Base-by-base conservation (phyloP, 2,888 invertebrate species). In the Drepana falcataria region DNA sequence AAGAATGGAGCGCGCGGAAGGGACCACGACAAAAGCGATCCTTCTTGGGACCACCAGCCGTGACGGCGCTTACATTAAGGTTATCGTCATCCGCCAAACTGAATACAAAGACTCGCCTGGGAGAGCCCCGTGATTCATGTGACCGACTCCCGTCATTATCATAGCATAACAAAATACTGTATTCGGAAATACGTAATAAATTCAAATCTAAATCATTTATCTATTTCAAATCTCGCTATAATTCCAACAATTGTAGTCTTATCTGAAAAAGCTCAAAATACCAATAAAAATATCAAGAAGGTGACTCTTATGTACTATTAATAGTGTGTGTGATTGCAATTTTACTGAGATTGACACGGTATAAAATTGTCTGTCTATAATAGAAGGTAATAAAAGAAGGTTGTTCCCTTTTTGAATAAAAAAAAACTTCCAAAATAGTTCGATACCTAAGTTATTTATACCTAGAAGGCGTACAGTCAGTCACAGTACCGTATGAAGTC, bases 31-130 rank as follows among this genome's bases (percentile, higher is more conserved):
- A 88, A 89, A 87, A 83, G 87, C 87, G 81, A 89, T 89, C 87
- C 83, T 87, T 90, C 88, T 87, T 79, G 77, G 82, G 87, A 83
- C 87, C 87, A 83, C 85, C 87, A 84, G 84, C 87, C 88, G 87
- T 90, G 89, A 85, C 89, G 85, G 68, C 86, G 90, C 90, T 87
- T 90, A 90, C 89, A 90, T 90, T 90, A 90, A 84, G 89, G 89
- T 89, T 90, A 90, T 90, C 90, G 85, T 85, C 85, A 85, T 79
- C 83, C 85, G 81, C 89, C 89, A 89, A 90, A 88, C 89, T 77
- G 85, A 87, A 86, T 82, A 87, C 86, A 88, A 87, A 85, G 86
- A 81, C 77, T 77, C 73, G 79, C 77, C 75, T 75, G 75, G 71
- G 74, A 82, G 81, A 85, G 80, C 81, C 75, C 76, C 76, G 80